Conservation (phyloP, 2,113 vertebrate genomes). For the Lamprologus sp. region DNA sequence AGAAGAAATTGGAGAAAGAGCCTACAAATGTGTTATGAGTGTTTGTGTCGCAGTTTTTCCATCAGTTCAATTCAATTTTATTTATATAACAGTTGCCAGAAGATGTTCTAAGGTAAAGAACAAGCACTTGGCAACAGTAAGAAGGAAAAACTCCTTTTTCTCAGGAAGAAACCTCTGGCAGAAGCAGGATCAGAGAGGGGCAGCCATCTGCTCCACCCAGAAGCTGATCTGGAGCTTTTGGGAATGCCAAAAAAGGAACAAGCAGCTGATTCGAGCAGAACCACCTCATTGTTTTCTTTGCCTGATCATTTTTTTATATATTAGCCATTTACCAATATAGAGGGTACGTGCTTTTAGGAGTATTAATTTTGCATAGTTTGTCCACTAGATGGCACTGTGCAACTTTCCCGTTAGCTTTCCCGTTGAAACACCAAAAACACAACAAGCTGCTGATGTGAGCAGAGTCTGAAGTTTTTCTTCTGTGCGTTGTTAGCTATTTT, state of each 20-base stretch:
- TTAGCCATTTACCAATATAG: neutral
- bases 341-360: neutral
- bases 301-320: neutral
- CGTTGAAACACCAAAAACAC: neutral
- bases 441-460: neutral
- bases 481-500: neutral
- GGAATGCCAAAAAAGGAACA: neutral
- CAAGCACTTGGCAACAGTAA: neutral
- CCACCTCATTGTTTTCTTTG: neutral
- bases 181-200: neutral
- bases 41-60: neutral
- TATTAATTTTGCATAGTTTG: neutral
- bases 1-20: neutral
- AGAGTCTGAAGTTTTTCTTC: neutral
- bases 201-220: neutral
- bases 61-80: neutral
- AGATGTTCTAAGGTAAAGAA: neutral
- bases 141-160: neutral
- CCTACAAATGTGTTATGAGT: neutral
- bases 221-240: neutral
- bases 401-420: neutral
- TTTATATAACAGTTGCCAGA: neutral
- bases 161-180: neutral
- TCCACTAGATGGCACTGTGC: neutral
- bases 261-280: neutral